Base-by-base conservation (phyloP, 2,888 invertebrate species). In the Pemphredon lugubris region DNA sequence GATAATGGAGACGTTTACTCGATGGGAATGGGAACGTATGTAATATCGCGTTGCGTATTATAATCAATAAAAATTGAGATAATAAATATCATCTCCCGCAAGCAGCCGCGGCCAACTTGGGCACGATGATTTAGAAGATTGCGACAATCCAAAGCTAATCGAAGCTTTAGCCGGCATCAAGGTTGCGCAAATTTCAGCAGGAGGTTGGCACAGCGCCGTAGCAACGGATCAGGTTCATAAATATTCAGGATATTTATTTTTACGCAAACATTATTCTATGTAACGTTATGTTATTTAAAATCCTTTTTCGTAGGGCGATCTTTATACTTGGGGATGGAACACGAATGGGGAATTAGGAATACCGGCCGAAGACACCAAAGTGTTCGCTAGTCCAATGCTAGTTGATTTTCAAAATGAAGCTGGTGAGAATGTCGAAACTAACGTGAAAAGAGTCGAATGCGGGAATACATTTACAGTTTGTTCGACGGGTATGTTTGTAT, bases 251-350 rank as follows among this genome's bases (percentile, higher is more conserved):
- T 18, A 40, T 11, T n/a, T n/a, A n/a, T n/a, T n/a, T n/a, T n/a
- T n/a, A n/a, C n/a, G n/a, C n/a, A n/a, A n/a, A n/a, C n/a, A n/a
- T n/a, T n/a, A n/a, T n/a, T n/a, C n/a, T n/a, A n/a, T n/a, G n/a
- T n/a, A n/a, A n/a, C n/a, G n/a, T n/a, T n/a, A n/a, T n/a, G n/a
- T n/a, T n/a, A n/a, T n/a, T n/a, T n/a, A n/a, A n/a, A n/a, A n/a
- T n/a, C n/a, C n/a, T n/a, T n/a, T n/a, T n/a, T n/a, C n/a, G 2
- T 13, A 92, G 88, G 97, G 96, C 11, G 97, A 97, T 87, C 85
- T 97, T 0, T 98, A 97, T 86, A 92, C 93, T 1, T 98, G 98
- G 97, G 98, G 98, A 5, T 97, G 96, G 94, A 98, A 98, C 90
- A 94, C 95, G 71, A 93, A 93, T 83, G 97, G 97, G 0, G 97